Evolutionary conservation across 2,888 invertebrate genomes (phyloP).

Genomic region (Rhingia campestris): DNA sequence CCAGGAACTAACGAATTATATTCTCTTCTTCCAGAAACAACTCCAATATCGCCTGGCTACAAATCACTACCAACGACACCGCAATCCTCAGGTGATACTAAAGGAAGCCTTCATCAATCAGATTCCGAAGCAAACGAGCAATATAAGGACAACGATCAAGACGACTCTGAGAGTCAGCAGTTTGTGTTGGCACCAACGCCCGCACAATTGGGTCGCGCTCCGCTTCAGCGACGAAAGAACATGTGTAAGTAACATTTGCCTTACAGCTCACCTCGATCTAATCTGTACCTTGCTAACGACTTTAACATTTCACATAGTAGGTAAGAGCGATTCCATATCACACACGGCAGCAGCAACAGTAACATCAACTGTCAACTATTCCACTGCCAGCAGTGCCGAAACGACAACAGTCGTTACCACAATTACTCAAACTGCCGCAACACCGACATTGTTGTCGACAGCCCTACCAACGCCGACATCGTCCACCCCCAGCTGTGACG

Average conservation of each 20-base stretch:
- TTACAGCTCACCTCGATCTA: not conserved
- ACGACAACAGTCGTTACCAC: conserved; percentile 79
- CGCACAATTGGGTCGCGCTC: conserved; percentile 95
- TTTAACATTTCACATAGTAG: conserved; percentile 6
- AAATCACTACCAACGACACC: conserved; percentile 82
- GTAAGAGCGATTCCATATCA: conserved; percentile 58
- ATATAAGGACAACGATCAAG: conserved; percentile 76
- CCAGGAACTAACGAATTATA: no score
- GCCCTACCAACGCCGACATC: conserved; percentile 82
- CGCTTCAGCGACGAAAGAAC: conserved; percentile 93
- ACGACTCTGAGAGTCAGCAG: conserved; percentile 79
- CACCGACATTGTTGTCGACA: conserved; percentile 79
- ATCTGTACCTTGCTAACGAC: not conserved
- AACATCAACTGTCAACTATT: conserved; percentile 52
- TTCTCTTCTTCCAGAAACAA: conserved; percentile 73
- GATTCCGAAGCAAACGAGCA: conserved; percentile 75
- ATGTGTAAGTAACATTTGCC: conserved; percentile 85
- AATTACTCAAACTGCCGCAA: conserved; percentile 77
- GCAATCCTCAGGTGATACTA: conserved; percentile 78
- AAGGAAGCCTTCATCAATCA: conserved; percentile 65
- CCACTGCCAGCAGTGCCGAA: conserved; percentile 64
- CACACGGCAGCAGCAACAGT: conserved; percentile 51
- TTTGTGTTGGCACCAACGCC: conserved; percentile 96
- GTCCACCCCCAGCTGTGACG: conserved; percentile 81
- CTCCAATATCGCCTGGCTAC: conserved; percentile 80